A percentile compares a stretch with the other conserved stretches of the same genome.
Conservation (phyloP, 2,113 vertebrate genomes). For the Progne subis region DNA sequence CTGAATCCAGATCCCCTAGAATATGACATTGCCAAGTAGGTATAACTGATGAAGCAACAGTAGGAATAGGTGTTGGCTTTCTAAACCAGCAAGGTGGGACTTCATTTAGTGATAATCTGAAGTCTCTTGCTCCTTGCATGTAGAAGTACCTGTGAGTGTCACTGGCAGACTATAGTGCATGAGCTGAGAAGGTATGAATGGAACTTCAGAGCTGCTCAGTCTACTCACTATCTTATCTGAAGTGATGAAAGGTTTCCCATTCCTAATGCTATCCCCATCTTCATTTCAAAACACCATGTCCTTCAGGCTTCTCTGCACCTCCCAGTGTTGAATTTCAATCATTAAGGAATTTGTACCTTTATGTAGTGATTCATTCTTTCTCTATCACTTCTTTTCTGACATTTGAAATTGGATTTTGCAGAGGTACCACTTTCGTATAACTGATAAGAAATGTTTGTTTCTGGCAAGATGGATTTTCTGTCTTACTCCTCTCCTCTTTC, state of each 20-base stretch:
- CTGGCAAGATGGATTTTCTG: slow-evolving; percentile 40
- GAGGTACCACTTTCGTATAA: slow-evolving; percentile 11
- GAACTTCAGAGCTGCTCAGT: neutral
- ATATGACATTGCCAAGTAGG: neutral
- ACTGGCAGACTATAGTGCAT: neutral
- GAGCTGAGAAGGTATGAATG: neutral
- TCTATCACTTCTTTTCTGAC: slow-evolving; percentile 25
- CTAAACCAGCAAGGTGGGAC: neutral
- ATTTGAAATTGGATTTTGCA: slow-evolving; percentile 52
- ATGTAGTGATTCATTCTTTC: slow-evolving; percentile 13
- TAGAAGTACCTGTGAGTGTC: neutral
- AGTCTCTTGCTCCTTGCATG: neutral
- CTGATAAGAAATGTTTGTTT: slow-evolving; percentile 41
- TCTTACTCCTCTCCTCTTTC: neutral
- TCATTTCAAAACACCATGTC: neutral
- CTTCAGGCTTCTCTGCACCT: neutral
- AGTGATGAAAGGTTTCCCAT: neutral
- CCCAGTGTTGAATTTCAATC: neutral
- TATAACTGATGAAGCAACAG: neutral
- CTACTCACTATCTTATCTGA: neutral
- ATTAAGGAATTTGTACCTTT: neutral
- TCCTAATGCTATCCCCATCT: neutral
- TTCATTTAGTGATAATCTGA: neutral
- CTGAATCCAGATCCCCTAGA: neutral
- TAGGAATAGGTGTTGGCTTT: neutral